Conservation (phyloP, 2,888 invertebrate genomes). For the Salticus scenicus region DNA sequence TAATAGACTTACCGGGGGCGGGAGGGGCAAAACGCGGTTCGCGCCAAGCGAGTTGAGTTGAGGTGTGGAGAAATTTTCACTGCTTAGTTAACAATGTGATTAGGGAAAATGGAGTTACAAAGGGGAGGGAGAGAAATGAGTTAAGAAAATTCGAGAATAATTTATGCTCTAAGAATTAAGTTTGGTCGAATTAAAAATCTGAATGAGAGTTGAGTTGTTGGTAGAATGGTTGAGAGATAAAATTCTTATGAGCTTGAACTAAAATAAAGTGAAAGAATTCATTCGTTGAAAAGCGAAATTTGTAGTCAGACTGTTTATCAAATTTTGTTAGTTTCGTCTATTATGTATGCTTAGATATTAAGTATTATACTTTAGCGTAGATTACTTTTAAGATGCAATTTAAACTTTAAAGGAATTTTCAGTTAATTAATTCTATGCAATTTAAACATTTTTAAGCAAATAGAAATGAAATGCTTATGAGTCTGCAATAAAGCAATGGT, state of each 20-base stretch:
- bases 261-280: too few relatives aligned
- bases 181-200: conserved; percentile 3
- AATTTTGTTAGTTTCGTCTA: too few relatives aligned
- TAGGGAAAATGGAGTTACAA: conserved; percentile 15
- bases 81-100: conserved; percentile 34
- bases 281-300: too few relatives aligned
- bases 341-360: too few relatives aligned
- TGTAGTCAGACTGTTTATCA: too few relatives aligned
- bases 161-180: conserved; percentile 8
- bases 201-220: not conserved
- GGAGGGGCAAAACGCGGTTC: conserved; percentile 13
- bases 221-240: not conserved
- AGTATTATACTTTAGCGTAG: too few relatives aligned
- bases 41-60: conserved; percentile 4
- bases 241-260: not conserved
- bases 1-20: conserved; percentile 53
- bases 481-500: too few relatives aligned
- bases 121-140: not conserved
- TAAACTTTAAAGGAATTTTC: too few relatives aligned
- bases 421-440: too few relatives aligned
- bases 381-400: too few relatives aligned
- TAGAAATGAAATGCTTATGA: too few relatives aligned
- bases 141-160: conserved; percentile 8
- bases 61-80: conserved; percentile 16
- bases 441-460: too few relatives aligned